Base-by-base conservation (phyloP, 2,797 vertebrate species). In the Poliocrania exsul region DNA sequence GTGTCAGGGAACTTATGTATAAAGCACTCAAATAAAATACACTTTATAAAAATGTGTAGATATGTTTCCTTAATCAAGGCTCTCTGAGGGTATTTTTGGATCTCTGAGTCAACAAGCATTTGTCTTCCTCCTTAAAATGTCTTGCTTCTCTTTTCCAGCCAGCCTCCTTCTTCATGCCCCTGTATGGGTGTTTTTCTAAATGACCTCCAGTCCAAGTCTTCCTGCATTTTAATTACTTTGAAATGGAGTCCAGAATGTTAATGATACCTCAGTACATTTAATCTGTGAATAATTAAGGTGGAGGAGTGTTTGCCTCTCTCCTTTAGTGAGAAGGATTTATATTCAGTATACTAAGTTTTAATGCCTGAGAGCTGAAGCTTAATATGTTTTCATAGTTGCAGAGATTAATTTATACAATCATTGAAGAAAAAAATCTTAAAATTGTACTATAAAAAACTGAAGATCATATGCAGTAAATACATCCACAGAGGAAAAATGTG, bases 231-330 rank as follows among this genome's bases (percentile, higher is more conserved):
- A 85, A 67, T 81, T 88, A 83, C n/a, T 54, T 67, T 65, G 83
- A 78, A 46, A 54, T 72, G 35, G 37, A 88, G 60, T 67, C 66
- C 54, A 71, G 86, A 92, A 94, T 92, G 38, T 83, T 94, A 86
- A 92, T 84, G 57, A 40, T 53, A 60, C 16, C 85, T 87, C 51
- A 61, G 13, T 74, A 61, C 49, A 71, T 65, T 83, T 61, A n/a
- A 69, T 70, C 49, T 53, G 19, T 71, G 72, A 70, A 71, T 82
- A 95, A 90, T 37, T 89, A 56, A 80, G 65, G 69, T 64, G 37
- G 4, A 2, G 18, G 40, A 42, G 16, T 42, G 40, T 90, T 69
- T 65, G 4, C 19, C n/a, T 71, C 29, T 24, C 17, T 81, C 21
- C 31, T 88, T 84, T 50, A 71, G 25, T 54, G 40, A 77, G 69